Evolutionary conservation across 2,113 vertebrate genomes (phyloP).

Genomic region (Myrmecophaga tridactyla): DNA sequence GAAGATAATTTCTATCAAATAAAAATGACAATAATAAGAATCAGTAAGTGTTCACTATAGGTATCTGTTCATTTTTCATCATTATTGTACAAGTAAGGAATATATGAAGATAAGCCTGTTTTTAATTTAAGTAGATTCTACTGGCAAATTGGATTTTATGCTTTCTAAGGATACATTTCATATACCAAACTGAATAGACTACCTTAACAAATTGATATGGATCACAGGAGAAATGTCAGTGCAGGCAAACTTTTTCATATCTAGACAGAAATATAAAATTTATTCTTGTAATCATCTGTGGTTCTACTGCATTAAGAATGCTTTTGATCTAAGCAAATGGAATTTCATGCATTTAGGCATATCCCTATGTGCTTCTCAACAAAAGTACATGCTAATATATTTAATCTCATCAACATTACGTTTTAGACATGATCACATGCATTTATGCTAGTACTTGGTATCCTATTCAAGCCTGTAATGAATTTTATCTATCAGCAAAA

Average conservation of each 20-base stretch:
- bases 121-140: slow-evolving; percentile 87
- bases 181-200: slow-evolving; percentile 77
- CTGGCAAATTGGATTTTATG: slow-evolving; percentile 85
- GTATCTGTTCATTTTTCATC: slow-evolving; percentile 75
- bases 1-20: slow-evolving; percentile 73
- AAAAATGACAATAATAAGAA: slow-evolving; percentile 65
- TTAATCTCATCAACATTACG: slow-evolving; percentile 26
- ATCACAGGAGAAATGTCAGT: slow-evolving; percentile 84
- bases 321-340: slow-evolving; percentile 74
- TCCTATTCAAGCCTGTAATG: background rate
- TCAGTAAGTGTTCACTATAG: slow-evolving; percentile 60
- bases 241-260: slow-evolving; percentile 83
- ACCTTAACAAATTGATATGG: slow-evolving; percentile 83
- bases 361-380: slow-evolving; percentile 18
- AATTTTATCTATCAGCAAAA: slow-evolving; percentile 25
- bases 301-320: slow-evolving; percentile 69
- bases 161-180: slow-evolving; percentile 81
- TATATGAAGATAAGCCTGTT: slow-evolving; percentile 76
- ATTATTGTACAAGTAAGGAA: slow-evolving; percentile 69
- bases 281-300: slow-evolving; percentile 75
- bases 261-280: slow-evolving; percentile 79
- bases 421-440: background rate
- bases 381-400: slow-evolving; percentile 31
- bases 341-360: slow-evolving; percentile 44
- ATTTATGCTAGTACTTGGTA: background rate